Conservation (phyloP, 2,797 vertebrate genomes). For the Cirrhinus molitorella region DNA sequence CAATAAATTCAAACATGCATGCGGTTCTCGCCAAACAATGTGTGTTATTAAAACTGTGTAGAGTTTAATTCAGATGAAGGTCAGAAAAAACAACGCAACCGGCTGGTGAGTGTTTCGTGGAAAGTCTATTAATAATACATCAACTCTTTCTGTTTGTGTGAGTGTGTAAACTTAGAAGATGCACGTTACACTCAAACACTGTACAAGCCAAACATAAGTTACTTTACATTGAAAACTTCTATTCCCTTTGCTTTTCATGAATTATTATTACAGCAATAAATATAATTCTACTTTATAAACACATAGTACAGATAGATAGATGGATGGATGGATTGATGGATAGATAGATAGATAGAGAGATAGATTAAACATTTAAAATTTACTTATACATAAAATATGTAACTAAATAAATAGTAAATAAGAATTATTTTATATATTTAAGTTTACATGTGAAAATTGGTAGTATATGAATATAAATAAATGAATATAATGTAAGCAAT, state of each 20-base stretch:
- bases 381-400: no score
- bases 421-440: no score
- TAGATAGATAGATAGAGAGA: no score
- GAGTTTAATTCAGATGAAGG: not conserved
- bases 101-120: constrained; percentile 19
- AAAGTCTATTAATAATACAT: constrained; percentile 49
- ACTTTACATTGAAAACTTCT: not conserved
- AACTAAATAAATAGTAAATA: no score
- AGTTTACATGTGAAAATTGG: no score
- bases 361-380: no score
- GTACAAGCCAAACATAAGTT: not conserved
- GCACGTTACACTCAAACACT: not conserved
- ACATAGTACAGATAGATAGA: no score
- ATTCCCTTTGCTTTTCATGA: not conserved
- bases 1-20: constrained; percentile 14
- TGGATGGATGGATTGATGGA: no score
- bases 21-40: not conserved
- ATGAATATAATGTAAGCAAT: no score
- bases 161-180: constrained; percentile 6
- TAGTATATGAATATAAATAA: no score
- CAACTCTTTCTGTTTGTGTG: constrained; percentile 31
- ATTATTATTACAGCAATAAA: not conserved
- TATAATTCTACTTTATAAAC: not conserved
- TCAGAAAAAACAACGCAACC: constrained; percentile 5
- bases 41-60: not conserved